Base-by-base conservation (phyloP, 2,797 vertebrate genomes). In the Petrocephalus schoutedeni region DNA sequence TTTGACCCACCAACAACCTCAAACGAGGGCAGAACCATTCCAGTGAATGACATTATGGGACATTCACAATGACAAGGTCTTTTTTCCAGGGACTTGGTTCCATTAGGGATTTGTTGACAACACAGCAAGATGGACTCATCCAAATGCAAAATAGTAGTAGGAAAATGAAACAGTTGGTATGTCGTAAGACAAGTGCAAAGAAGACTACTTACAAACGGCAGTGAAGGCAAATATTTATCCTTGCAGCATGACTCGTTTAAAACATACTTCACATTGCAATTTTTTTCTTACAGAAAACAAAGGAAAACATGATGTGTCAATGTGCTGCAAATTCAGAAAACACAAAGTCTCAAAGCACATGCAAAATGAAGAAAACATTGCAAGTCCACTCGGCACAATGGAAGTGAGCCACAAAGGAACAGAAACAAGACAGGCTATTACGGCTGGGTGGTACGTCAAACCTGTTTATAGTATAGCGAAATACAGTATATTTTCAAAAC, bases 11-110 rank as follows among this genome's bases (percentile, higher is more conserved):
- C 57, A 23, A 54, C 83, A 89, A 54, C 77, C 59, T 82, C 59
- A 41, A 89, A 16, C 9, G 85, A 36, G 64, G 61, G 32, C 89
- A 90, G 28, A 54, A 90, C 83, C 28, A 59, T 71, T 82, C 77
- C 23, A 36, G 59, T 92, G 90, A 91, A 64, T 90, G 91, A 89
- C 91, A 91, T 23, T 51, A 84, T 53, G 87, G 91, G 80, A 92
- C 89, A 91, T 91, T 88, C 53, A 36, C 82, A 80, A 45, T 89
- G 91, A 91, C 89, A 86, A 80, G 57, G 21, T 21, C 89, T 41
- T 89, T 89, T 89, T 89, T 88, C 56, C n/a, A 85, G 90, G 87
- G 88, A 87, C 51, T 57, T 12, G n/a, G 59, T 59, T 53, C 53
- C 21, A 87, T 88, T 67, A 85, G 23, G 58, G 57, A 84, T 86